Evolutionary conservation across 2,888 invertebrate genomes (phyloP).

Genomic region (Acleris cristana): DNA sequence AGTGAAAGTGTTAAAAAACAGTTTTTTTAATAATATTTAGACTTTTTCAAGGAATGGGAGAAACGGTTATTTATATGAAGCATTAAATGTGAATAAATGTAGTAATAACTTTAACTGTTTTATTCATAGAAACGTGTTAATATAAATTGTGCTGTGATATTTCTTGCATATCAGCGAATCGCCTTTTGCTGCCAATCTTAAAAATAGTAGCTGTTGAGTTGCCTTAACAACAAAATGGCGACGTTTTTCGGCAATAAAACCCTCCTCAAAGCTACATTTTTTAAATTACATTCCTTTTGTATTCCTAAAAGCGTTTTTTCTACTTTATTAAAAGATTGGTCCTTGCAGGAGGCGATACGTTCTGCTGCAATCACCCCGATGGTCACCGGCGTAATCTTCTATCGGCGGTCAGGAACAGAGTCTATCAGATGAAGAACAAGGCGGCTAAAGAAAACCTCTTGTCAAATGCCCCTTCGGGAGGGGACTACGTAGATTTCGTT

Average conservation of each 20-base stretch:
- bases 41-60: no score
- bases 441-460: conserved; percentile 70
- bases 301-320: conserved; percentile 36
- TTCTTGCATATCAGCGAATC: conserved; percentile 47
- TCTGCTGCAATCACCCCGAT: conserved; percentile 59
- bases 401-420: conserved; percentile 60
- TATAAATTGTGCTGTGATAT: conserved; percentile 5
- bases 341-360: conserved; percentile 76
- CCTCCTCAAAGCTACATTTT: neutral
- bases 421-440: conserved; percentile 59
- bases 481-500: conserved; percentile 73
- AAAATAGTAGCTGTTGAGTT: conserved; percentile 20
- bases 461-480: conserved; percentile 51
- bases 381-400: conserved; percentile 71
- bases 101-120: neutral
- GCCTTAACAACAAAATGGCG: neutral
- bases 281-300: neutral
- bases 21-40: no score
- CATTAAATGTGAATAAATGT: no score
- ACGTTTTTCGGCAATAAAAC: neutral
- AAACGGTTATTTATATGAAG: no score
- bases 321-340: conserved; percentile 61
- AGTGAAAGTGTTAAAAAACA: no score
- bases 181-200: conserved; percentile 64
- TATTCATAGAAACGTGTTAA: neutral